These are phyloP conservation scores for Eupithecia insigniata DNA, from an alignment of 2,888 invertebrate species.

Conservation along the genomic window DNA sequence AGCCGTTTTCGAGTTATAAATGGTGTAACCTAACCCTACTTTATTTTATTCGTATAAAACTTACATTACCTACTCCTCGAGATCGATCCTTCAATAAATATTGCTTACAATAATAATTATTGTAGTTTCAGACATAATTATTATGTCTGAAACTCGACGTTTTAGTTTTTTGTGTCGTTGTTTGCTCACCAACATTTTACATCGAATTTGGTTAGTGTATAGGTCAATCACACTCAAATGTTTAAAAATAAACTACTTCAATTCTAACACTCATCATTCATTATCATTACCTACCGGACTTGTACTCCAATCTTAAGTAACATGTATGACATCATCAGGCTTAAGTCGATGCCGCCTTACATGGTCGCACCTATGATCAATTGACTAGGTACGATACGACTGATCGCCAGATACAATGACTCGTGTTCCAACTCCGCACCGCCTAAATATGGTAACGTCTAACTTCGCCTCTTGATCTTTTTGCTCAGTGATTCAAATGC, in stretches of 20 bases:
- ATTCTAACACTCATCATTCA: slow-evolving; percentile 9
- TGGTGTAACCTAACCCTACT: too few species aligned
- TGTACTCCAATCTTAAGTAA: slow-evolving; percentile 51
- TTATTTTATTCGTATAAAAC: too few species aligned
- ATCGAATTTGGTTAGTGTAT: too few species aligned
- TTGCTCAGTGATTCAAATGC: slow-evolving; percentile 41
- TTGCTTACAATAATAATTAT: too few species aligned
- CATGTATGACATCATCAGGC: slow-evolving; percentile 78
- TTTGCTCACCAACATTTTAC: too few species aligned
- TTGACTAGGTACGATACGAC: slow-evolving; percentile 71
- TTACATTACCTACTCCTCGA: too few species aligned
- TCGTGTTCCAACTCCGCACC: slow-evolving; percentile 34
- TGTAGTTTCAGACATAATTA: too few species aligned
- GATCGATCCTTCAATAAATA: too few species aligned
- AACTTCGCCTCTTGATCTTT: slow-evolving; percentile 25
- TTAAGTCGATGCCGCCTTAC: slow-evolving; percentile 73
- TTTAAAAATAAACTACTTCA: not conserved
- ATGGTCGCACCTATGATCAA: slow-evolving; percentile 79
- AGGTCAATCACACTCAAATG: not conserved
- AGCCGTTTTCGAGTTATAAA: too few species aligned
- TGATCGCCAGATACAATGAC: slow-evolving; percentile 43
- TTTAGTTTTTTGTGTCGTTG: too few species aligned
- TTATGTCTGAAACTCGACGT: too few species aligned
- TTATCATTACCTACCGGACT: slow-evolving; percentile 54
- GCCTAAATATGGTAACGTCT: slow-evolving; percentile 46